Conservation (phyloP, 2,888 invertebrate species). For the Thymelicus lineola region DNA sequence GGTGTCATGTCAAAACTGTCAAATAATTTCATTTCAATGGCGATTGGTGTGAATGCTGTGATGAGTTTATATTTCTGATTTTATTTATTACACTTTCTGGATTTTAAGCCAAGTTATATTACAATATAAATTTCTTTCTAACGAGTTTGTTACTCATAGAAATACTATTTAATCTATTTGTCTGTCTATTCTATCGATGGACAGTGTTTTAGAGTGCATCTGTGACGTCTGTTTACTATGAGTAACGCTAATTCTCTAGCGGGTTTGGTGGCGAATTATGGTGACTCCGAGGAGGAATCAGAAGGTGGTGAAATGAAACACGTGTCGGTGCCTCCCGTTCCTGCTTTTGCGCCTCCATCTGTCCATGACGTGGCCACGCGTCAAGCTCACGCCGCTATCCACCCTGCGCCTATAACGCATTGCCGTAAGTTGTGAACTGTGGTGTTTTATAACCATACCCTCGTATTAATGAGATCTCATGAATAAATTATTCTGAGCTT, state of each 20-base stretch:
- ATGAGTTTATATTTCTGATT: too few species aligned
- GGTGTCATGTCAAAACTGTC: too few species aligned
- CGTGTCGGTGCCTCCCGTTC: slow-evolving; percentile 38
- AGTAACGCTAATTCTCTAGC: slow-evolving; percentile 73
- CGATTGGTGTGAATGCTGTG: too few species aligned
- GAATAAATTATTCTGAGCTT: too few species aligned
- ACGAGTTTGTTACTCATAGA: neutral
- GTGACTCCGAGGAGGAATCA: slow-evolving; percentile 75
- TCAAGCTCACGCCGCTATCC: slow-evolving; percentile 50
- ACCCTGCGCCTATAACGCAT: slow-evolving; percentile 74
- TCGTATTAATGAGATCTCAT: too few species aligned
- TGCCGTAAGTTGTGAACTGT: slow-evolving; percentile 64
- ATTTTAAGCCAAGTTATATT: too few species aligned
- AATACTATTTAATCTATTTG: neutral
- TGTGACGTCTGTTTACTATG: slow-evolving; percentile 51
- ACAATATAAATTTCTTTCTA: too few species aligned
- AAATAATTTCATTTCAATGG: too few species aligned
- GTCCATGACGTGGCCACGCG: slow-evolving; percentile 21
- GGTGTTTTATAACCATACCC: too few species aligned
- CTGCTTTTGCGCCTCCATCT: neutral
- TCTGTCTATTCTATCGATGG: too few species aligned
- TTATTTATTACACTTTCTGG: too few species aligned
- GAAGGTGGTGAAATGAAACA: slow-evolving; percentile 52
- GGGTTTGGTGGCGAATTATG: slow-evolving; percentile 70
- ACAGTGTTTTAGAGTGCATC: too few species aligned